Conservation (phyloP, 2,113 vertebrate genomes). For the Dinomys branickii region DNA sequence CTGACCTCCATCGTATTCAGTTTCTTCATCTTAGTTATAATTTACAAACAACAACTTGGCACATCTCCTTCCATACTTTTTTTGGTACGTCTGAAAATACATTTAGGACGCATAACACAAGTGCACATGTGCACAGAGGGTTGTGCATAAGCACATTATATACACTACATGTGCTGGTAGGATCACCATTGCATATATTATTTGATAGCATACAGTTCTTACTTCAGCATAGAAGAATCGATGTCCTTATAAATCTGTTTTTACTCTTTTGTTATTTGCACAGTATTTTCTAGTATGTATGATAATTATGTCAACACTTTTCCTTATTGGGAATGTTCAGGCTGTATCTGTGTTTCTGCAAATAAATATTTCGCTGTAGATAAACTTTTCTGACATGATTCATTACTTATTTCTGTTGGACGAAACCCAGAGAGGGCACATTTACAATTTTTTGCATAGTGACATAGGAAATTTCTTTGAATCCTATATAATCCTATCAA, state of each 20-base stretch:
- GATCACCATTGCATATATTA: not conserved
- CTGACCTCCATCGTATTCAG: not conserved
- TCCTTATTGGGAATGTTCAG: not conserved
- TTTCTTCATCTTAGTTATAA: not conserved
- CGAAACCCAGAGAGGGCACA: not conserved
- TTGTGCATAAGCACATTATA: not conserved
- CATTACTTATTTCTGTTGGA: conserved; percentile 24
- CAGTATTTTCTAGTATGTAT: not conserved
- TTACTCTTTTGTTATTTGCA: not conserved
- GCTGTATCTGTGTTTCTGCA: not conserved
- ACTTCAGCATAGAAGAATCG: not conserved
- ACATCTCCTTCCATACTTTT: not conserved
- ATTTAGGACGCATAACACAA: not conserved
- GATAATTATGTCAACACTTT: not conserved
- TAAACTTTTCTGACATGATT: conserved; percentile 1
- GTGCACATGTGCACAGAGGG: not conserved
- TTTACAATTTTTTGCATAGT: not conserved
- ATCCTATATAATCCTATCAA: not conserved
- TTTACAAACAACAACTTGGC: not conserved
- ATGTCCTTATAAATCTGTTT: not conserved
- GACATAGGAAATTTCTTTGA: not conserved
- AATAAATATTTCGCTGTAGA: not conserved
- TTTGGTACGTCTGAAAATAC: not conserved
- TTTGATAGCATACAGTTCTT: not conserved
- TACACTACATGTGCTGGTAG: not conserved